phyloP scores from a whole-genome alignment of 2,113 vertebrate genomes.

The Buteo buteo region DNA sequence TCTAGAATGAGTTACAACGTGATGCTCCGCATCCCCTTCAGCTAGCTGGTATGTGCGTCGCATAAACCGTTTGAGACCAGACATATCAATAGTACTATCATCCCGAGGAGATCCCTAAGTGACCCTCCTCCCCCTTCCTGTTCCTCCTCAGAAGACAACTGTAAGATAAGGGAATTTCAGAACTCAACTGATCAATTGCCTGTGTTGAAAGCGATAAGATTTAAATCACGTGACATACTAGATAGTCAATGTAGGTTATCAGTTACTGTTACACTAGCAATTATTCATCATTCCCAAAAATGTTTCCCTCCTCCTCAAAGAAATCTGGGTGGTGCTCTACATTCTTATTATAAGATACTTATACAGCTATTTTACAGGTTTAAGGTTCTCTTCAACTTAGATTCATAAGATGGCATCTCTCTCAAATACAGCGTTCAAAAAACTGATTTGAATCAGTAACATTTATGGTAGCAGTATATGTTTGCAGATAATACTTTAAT shows the following conservation, averaged over 20 bases:
- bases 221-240: constrained; percentile 11
- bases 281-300: constrained; percentile 50
- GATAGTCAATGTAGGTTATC: constrained; percentile 60
- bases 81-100: neutral
- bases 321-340: neutral
- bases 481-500: neutral
- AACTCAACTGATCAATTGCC: constrained; percentile 43
- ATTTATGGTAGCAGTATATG: neutral
- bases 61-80: neutral
- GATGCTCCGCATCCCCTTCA: neutral
- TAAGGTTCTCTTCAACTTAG: neutral
- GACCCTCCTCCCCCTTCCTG: neutral
- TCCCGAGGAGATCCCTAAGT: neutral
- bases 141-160: constrained; percentile 2
- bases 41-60: neutral
- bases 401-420: neutral
- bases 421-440: neutral
- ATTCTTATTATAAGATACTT: neutral
- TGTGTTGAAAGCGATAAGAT: constrained; percentile 47
- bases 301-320: neutral
- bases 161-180: constrained; percentile 34
- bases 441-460: neutral
- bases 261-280: constrained; percentile 36
- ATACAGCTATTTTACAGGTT: neutral
- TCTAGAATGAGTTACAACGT: neutral